These are phyloP conservation scores for Zophobas atratus DNA, from an alignment of 1,140 invertebrate species.

Conservation along the genomic window DNA sequence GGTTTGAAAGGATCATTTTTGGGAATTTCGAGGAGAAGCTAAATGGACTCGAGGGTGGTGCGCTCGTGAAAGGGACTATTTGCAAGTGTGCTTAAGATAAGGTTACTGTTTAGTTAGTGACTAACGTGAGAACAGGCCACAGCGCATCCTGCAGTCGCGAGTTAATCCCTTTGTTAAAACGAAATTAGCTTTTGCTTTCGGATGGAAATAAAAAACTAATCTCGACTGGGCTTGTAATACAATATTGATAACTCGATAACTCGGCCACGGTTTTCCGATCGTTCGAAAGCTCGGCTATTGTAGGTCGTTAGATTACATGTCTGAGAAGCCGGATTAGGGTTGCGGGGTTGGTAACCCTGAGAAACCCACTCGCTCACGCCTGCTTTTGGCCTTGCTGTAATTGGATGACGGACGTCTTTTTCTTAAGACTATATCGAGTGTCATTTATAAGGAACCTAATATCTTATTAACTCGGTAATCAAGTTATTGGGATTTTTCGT, in stretches of 20 bases:
- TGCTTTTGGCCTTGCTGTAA: slow-evolving; percentile 50
- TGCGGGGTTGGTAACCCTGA: slow-evolving; percentile 54
- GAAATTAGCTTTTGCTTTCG: slow-evolving; percentile 15
- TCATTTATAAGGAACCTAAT: slow-evolving; percentile 52
- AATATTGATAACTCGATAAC: slow-evolving; percentile 48
- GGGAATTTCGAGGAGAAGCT: slow-evolving; percentile 13
- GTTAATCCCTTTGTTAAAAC: slow-evolving; percentile 7
- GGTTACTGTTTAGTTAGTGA: slow-evolving; percentile 61
- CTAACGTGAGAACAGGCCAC: slow-evolving; percentile 58
- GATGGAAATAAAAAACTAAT: slow-evolving; percentile 32
- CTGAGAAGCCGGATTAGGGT: slow-evolving; percentile 56
- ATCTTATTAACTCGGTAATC: slow-evolving; percentile 50
- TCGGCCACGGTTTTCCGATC: slow-evolving; percentile 43
- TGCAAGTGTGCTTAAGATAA: slow-evolving; percentile 60
- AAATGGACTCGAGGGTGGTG: slow-evolving; percentile 20
- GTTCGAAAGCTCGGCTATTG: slow-evolving; percentile 42
- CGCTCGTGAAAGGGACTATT: slow-evolving; percentile 45
- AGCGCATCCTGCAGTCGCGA: slow-evolving; percentile 51
- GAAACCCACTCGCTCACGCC: slow-evolving; percentile 47
- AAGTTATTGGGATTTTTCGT: slow-evolving; percentile 38
- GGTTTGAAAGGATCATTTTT: not conserved
- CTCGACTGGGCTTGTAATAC: slow-evolving; percentile 36
- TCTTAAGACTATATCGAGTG: slow-evolving; percentile 54
- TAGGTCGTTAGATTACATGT: slow-evolving; percentile 53
- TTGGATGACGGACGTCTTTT: slow-evolving; percentile 57